Evolutionary conservation across 2,888 invertebrate genomes (phyloP).

Genomic region (Apamea monoglypha): DNA sequence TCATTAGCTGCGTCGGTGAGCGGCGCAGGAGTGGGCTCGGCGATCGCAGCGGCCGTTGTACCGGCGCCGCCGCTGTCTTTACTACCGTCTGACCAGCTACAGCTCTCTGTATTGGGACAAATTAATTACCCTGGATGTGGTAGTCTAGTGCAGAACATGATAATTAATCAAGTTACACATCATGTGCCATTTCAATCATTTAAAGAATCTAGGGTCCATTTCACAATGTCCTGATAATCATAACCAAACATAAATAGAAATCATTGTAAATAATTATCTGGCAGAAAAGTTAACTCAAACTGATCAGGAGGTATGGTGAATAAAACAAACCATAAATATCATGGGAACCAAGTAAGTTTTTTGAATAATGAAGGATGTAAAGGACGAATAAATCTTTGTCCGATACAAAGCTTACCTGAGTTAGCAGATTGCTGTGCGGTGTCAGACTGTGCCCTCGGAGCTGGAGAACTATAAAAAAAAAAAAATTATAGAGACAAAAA

Average conservation of each 20-base stretch:
- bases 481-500: too few relatives aligned
- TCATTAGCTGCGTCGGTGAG: conserved; percentile 79
- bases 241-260: too few relatives aligned
- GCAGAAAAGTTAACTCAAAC: too few relatives aligned
- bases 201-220: not conserved
- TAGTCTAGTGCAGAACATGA: too few relatives aligned
- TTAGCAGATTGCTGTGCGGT: conserved; percentile 81
- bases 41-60: conserved; percentile 50
- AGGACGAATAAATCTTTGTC: not conserved
- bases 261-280: too few relatives aligned
- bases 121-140: not conserved
- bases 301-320: too few relatives aligned
- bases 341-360: too few relatives aligned
- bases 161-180: not conserved
- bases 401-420: conserved; percentile 72
- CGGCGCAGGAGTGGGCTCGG: conserved; percentile 63
- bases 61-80: conserved; percentile 78
- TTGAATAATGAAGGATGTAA: not conserved
- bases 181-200: not conserved
- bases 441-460: conserved; percentile 82
- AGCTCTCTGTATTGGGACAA: conserved; percentile 70
- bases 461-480: conserved; percentile 67
- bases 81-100: conserved; percentile 86
- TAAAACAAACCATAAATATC: too few relatives aligned
- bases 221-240: too few relatives aligned